Percentiles rank a stretch among this genome's conserved stretches.
These are phyloP conservation scores for Micrastur ruficollis DNA, from an alignment of 2,797 vertebrate genomes.

Conservation along the genomic window DNA sequence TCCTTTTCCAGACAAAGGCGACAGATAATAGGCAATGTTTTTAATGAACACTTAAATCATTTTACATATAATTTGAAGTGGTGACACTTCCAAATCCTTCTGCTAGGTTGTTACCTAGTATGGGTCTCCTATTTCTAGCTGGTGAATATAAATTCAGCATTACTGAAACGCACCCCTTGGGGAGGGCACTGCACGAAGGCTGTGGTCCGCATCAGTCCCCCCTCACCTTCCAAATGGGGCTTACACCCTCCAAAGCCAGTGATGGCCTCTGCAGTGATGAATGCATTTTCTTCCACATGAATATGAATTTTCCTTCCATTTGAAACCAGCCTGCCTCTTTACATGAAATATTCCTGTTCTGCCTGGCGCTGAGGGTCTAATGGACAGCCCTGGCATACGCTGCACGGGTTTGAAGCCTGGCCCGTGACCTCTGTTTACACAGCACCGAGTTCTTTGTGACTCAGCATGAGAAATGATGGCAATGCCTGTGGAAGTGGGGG, in stretches of 20 bases:
- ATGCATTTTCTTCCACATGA: neutral
- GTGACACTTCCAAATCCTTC: neutral
- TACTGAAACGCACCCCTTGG: neutral
- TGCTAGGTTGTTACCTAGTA: neutral
- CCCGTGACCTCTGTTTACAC: neutral
- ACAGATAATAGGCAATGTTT: neutral
- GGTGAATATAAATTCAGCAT: neutral
- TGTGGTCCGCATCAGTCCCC: neutral
- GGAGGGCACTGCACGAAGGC: neutral
- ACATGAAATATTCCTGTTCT: neutral
- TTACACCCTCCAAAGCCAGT: neutral
- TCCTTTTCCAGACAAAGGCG: neutral
- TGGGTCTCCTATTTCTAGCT: neutral
- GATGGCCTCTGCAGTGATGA: neutral
- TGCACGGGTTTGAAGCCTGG: neutral
- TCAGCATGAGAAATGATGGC: neutral
- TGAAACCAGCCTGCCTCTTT: neutral
- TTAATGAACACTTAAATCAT: neutral
- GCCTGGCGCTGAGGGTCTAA: neutral
- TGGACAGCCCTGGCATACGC: rapidly evolving
- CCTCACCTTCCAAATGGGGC: neutral
- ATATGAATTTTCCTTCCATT: neutral
- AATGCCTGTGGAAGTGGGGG: neutral
- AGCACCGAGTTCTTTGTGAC: neutral
- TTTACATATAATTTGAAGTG: neutral